Percentiles rank a stretch among this genome's conserved stretches.
phyloP scores from a whole-genome alignment of 1,140 invertebrate species.

The Heliconius melpomene region DNA sequence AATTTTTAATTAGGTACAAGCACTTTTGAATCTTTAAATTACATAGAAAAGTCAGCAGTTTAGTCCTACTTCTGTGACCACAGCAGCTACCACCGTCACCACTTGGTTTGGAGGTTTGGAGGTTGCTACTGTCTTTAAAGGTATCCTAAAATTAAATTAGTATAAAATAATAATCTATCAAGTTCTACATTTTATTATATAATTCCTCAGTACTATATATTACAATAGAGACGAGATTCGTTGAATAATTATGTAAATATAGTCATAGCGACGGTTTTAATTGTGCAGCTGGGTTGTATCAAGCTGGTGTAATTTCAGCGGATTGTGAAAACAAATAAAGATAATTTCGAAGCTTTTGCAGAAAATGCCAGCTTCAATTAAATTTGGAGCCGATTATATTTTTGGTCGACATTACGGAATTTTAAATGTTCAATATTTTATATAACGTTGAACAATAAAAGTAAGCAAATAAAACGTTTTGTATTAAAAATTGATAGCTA shows the following conservation, averaged over 20 bases:
- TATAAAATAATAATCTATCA: too few relatives aligned
- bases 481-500: too few relatives aligned
- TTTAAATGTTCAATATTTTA: conserved; percentile 11
- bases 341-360: conserved; percentile 31
- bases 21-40: too few relatives aligned
- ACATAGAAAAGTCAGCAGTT: too few relatives aligned
- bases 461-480: background rate
- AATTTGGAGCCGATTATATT: conserved; percentile 20
- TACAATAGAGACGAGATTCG: conserved; percentile 30
- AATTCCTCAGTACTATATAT: conserved; percentile 11
- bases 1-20: too few relatives aligned
- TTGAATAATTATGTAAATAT: conserved; percentile 38
- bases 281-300: conserved; percentile 35
- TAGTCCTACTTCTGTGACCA: too few relatives aligned
- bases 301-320: conserved; percentile 32
- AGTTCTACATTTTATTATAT: background rate
- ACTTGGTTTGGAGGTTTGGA: too few relatives aligned
- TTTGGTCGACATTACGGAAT: conserved; percentile 10
- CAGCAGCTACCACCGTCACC: too few relatives aligned
- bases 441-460: background rate
- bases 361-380: conserved; percentile 26
- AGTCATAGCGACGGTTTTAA: conserved; percentile 33
- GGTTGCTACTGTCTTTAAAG: too few relatives aligned
- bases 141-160: too few relatives aligned
- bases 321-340: conserved; percentile 32